phyloP scores from a whole-genome alignment of 2,113 vertebrate species.

The Heterotilapia buettikoferi region DNA sequence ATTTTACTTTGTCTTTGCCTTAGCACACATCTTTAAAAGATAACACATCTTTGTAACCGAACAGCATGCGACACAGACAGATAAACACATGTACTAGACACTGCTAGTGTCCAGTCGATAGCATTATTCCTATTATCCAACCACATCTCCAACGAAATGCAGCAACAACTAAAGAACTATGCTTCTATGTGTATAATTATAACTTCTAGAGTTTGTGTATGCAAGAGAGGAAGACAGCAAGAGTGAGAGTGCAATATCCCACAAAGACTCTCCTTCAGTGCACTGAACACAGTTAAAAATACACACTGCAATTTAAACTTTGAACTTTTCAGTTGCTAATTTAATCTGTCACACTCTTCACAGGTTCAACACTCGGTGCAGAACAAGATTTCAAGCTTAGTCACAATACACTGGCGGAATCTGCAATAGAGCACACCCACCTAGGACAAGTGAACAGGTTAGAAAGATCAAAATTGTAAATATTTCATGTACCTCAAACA shows the following conservation, averaged over 20 bases:
- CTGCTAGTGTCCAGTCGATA: background rate
- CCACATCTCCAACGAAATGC: background rate
- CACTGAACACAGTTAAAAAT: constrained; percentile 8
- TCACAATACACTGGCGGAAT: background rate
- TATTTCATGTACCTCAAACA: constrained; percentile 37
- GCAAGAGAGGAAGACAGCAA: background rate
- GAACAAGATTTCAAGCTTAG: background rate
- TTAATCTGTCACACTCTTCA: background rate
- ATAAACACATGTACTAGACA: background rate
- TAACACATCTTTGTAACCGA: background rate
- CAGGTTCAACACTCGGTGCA: background rate
- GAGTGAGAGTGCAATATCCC: background rate
- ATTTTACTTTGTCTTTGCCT: background rate
- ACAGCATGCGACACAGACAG: background rate
- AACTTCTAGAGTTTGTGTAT: constrained; percentile 7
- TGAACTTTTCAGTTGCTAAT: constrained; percentile 4
- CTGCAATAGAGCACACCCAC: background rate
- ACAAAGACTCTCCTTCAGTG: background rate
- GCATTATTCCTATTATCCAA: constrained; percentile 6
- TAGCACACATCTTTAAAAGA: background rate
- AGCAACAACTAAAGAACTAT: background rate
- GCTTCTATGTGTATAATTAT: constrained; percentile 41
- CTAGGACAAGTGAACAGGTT: background rate
- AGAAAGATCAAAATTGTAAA: constrained; percentile 21
- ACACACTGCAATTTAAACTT: background rate